phyloP scores from a whole-genome alignment of 1,140 invertebrate species.

The Microplitis mediator region DNA sequence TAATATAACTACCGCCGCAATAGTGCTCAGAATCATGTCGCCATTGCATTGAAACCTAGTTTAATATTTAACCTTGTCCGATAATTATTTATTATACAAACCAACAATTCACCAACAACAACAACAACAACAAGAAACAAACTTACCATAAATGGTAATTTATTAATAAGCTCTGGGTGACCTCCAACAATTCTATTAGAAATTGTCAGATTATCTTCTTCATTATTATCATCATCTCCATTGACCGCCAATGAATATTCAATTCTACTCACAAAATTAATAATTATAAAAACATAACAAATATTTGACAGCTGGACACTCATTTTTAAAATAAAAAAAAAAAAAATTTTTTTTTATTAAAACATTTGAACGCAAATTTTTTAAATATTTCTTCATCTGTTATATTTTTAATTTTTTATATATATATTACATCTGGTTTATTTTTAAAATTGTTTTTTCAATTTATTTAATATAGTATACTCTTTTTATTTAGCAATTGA shows the following conservation, averaged over 20 bases:
- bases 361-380: neutral
- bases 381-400: neutral
- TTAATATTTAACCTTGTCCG: neutral
- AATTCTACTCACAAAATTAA: neutral
- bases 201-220: neutral
- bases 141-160: conserved; percentile 41
- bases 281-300: neutral
- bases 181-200: conserved; percentile 41
- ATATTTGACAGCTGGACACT: neutral
- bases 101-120: conserved; percentile 29
- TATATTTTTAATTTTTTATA: neutral
- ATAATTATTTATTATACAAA: neutral
- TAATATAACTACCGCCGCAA: conserved; percentile 46
- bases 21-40: conserved; percentile 32
- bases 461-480: neutral
- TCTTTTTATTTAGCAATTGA: conserved; percentile 7
- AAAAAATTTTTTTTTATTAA: neutral
- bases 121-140: conserved; percentile 38
- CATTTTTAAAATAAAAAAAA: neutral
- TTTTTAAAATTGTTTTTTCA: neutral
- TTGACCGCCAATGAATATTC: neutral
- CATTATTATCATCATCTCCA: neutral
- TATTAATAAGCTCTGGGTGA: conserved; percentile 32
- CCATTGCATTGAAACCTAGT: conserved; percentile 44
- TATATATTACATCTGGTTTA: conserved; percentile 12